Evolutionary conservation across 2,113 vertebrate genomes (phyloP), one percentile per base, ranked within the genome.

Genomic region (Ictidomys tridecemlineatus): DNA sequence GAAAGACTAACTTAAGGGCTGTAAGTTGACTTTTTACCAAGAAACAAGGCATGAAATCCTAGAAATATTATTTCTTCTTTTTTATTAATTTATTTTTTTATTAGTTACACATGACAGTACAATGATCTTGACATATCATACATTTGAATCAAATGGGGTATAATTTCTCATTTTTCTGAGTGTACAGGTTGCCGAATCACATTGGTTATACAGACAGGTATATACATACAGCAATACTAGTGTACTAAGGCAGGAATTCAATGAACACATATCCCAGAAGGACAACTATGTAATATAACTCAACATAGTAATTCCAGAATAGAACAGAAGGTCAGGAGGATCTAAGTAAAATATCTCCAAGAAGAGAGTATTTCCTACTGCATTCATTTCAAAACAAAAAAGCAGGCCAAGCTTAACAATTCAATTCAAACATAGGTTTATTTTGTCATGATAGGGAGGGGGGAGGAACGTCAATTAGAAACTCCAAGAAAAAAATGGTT

Each of bases 321-420:
- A 87, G 65, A 94, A 84, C 14, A 22, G 39, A 39, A 90, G 20
- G 24, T 77, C 37, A 85, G 67, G 24, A 39, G 48, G 17, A 70
- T 58, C 16, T 51, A 88, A 65, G 45, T 34, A 93, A 85, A 94
- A 67, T n/a, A 58, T 61, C 37, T 88, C 86, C 82, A 93, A 61
- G 18, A 48, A 85, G 74, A 94, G 95, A 86, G 37, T 79, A 11
- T 56, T 93, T 85, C 61, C 18, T 53, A 84, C 70, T 58, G 67
- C 76, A 83, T 94, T 85, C 58, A 79, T 83, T 90, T 86, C 84
- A 56, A 93, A 95, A 79, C 56, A 93, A 87, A 97, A 37, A 84
- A 84, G 18, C 18, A 74, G 72, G 42, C 45, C 77, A 42, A 89
- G 61, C 51, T 89, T 77, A 83, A 88, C 94, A 85, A 88, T 95